These are phyloP conservation scores for Agrenia bidenticulata DNA, from an alignment of 2,888 invertebrate genomes.

Conservation along the genomic window DNA sequence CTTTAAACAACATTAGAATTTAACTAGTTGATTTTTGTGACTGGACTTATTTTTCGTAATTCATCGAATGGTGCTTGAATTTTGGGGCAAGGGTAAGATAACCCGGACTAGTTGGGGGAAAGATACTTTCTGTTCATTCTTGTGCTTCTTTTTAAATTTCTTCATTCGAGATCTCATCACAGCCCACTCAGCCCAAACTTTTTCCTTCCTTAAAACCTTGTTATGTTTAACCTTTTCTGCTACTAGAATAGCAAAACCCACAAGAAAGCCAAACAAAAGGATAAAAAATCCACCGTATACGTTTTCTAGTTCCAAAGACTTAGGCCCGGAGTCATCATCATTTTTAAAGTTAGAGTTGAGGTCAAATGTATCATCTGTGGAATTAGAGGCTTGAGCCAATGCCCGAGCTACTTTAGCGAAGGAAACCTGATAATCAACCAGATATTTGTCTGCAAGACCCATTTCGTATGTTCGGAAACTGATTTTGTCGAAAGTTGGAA, in stretches of 20 bases:
- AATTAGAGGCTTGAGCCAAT: slow-evolving; percentile 36
- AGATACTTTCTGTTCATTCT: background rate
- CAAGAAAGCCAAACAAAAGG: slow-evolving; percentile 36
- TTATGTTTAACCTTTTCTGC: slow-evolving; percentile 28
- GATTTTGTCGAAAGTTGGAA: slow-evolving; percentile 38
- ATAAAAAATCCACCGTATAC: slow-evolving; percentile 49
- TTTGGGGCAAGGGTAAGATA: background rate
- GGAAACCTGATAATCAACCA: slow-evolving; percentile 39
- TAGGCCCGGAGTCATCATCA: slow-evolving; percentile 34
- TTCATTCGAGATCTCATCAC: slow-evolving; percentile 9
- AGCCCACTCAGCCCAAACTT: background rate
- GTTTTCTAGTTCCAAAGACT: slow-evolving; percentile 46
- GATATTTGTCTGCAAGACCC: slow-evolving; percentile 45
- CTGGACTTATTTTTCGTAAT: too few relatives aligned
- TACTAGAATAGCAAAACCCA: slow-evolving; percentile 18
- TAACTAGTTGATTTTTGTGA: too few relatives aligned
- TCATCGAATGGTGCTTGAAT: too few relatives aligned
- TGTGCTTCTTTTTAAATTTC: slow-evolving; percentile 4
- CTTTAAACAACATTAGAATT: background rate
- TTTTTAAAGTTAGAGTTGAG: slow-evolving; percentile 42
- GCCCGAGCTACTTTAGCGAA: slow-evolving; percentile 37
- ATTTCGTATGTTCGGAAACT: slow-evolving; percentile 45
- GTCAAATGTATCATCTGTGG: slow-evolving; percentile 40
- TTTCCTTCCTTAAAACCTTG: background rate
- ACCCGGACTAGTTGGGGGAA: slow-evolving; percentile 19